Evolutionary conservation across 2,113 vertebrate genomes (phyloP).

Genomic region (Orcinus orca): DNA sequence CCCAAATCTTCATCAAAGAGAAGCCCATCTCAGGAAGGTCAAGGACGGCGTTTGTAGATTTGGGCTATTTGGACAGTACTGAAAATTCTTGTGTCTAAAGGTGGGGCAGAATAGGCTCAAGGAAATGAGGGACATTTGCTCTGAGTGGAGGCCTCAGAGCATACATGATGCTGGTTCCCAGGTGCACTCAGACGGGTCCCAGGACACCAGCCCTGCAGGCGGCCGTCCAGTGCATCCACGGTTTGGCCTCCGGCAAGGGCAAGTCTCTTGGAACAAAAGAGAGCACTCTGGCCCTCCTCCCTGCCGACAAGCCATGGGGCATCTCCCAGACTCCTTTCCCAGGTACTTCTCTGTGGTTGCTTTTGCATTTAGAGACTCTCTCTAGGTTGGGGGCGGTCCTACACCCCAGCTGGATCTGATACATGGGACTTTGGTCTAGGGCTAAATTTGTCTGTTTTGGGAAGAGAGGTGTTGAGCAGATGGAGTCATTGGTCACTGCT

Average conservation of each 20-base stretch:
- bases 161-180: rapidly evolving
- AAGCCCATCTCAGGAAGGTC: not conserved
- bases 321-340: rapidly evolving
- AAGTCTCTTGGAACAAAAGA: not conserved
- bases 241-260: not conserved
- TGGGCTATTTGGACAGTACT: too few species aligned
- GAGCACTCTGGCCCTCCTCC: too few species aligned
- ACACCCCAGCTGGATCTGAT: not conserved
- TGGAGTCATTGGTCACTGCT: slow-evolving; percentile 47
- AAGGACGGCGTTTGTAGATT: rapidly evolving
- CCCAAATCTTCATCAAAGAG: not conserved
- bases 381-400: rapidly evolving
- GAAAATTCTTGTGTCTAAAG: rapidly evolving
- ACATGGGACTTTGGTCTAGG: not conserved
- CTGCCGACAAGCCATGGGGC: rapidly evolving
- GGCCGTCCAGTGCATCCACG: rapidly evolving
- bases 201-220: rapidly evolving
- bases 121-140: not conserved
- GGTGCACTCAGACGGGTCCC: rapidly evolving
- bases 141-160: too few species aligned
- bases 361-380: not conserved
- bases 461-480: slow-evolving; percentile 9
- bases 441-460: not conserved
- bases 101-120: not conserved
- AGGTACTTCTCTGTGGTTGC: not conserved